Evolutionary conservation across 2,797 vertebrate genomes (phyloP).

Genomic region (Setipinna tenuifilis): DNA sequence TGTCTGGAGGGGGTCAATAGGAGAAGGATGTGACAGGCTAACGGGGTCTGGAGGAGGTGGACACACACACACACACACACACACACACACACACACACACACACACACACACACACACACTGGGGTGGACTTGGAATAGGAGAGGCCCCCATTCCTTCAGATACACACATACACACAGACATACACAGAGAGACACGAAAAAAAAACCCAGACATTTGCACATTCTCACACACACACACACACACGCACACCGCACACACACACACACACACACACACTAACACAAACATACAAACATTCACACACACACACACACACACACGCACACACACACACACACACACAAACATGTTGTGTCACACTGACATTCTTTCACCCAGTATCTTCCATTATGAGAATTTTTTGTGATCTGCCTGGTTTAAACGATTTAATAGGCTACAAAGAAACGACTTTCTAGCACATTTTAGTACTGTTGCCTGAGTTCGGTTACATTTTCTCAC

Average conservation of each 20-base stretch:
- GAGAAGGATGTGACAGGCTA: constrained; percentile 17
- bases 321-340: not conserved
- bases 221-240: not conserved
- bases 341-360: not conserved
- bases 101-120: not conserved
- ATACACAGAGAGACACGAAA: not conserved
- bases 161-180: not conserved
- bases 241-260: not conserved
- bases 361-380: not conserved
- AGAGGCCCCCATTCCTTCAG: too few relatives aligned
- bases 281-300: not conserved
- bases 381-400: not conserved
- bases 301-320: not conserved
- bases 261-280: not conserved
- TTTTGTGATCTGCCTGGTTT: not conserved
- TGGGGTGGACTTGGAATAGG: too few relatives aligned
- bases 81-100: not conserved
- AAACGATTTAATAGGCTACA: not conserved
- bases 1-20: constrained; percentile 16
- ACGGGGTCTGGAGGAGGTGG: constrained; percentile 24
- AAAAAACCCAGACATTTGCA: too few relatives aligned
- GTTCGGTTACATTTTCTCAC: not conserved
- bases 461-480: not conserved
- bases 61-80: not conserved
- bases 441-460: not conserved